Evolutionary conservation across 1,140 invertebrate species (phyloP).

Genomic region (Vollenhovia emeryi): DNA sequence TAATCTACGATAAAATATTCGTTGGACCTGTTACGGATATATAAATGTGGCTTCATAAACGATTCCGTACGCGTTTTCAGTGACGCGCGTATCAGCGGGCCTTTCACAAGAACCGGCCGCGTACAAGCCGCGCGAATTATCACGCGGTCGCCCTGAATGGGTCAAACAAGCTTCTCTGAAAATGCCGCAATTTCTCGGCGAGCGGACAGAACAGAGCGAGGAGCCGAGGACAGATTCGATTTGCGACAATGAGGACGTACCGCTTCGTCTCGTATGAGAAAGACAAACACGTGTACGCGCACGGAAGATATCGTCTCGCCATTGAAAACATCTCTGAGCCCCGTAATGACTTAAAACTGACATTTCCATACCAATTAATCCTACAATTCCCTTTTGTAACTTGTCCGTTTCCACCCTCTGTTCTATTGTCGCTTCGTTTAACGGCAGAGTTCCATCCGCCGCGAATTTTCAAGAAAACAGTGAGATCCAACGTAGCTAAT

Average conservation of each 20-base stretch:
- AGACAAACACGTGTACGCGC: not conserved
- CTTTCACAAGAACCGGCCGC: slow-evolving; percentile 17
- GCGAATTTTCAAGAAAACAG: slow-evolving; percentile 37
- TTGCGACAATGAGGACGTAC: slow-evolving; percentile 13
- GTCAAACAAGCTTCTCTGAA: slow-evolving; percentile 47
- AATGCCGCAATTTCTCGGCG: slow-evolving; percentile 24
- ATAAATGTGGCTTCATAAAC: slow-evolving; percentile 21
- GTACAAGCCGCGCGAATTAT: slow-evolving; percentile 20
- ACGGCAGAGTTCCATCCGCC: not conserved
- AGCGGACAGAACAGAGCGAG: not conserved
- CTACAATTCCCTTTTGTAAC: not conserved
- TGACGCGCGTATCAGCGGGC: not conserved
- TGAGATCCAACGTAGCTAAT: slow-evolving; percentile 12
- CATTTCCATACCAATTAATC: slow-evolving; percentile 40
- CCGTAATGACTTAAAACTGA: slow-evolving; percentile 12
- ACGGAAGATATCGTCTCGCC: not conserved
- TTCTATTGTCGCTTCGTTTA: not conserved
- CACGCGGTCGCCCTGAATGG: slow-evolving; percentile 12
- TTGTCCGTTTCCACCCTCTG: not conserved
- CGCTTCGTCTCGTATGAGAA: not conserved
- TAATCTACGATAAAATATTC: not conserved
- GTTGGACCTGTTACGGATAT: not conserved
- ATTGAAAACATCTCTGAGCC: not conserved
- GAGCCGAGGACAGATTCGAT: slow-evolving; percentile 25
- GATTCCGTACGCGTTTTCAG: slow-evolving; percentile 8